A percentile compares a stretch with the other conserved stretches of the same genome.
These are phyloP conservation scores for Tamias sibiricus DNA, from an alignment of 2,113 vertebrate genomes.

Conservation along the genomic window DNA sequence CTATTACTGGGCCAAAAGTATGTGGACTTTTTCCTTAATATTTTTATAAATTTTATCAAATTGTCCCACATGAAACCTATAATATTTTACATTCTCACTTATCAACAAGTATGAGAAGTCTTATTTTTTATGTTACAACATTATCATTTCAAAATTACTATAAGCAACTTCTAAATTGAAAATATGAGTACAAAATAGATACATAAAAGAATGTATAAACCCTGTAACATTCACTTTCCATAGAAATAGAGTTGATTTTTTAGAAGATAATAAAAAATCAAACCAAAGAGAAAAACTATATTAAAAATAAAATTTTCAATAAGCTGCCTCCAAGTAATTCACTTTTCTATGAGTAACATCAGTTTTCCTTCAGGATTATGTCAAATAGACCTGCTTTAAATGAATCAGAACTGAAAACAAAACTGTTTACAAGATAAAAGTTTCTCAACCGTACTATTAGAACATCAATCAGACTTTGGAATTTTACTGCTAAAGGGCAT, in stretches of 20 bases:
- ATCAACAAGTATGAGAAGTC: not conserved
- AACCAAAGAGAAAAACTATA: not conserved
- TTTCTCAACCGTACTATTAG: conserved; percentile 5
- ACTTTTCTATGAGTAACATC: conserved; percentile 26
- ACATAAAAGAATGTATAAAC: not conserved
- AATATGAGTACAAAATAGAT: not conserved
- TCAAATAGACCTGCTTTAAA: conserved; percentile 25
- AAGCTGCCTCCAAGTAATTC: not conserved
- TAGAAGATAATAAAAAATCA: not conserved
- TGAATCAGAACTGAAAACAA: conserved; percentile 8
- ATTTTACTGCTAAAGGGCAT: not conserved
- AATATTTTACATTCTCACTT: not conserved
- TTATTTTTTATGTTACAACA: not conserved
- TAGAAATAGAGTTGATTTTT: not conserved
- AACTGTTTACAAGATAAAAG: conserved; percentile 51
- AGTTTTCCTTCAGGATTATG: conserved; percentile 49
- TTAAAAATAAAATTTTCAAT: not conserved
- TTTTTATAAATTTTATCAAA: not conserved
- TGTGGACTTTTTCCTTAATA: not conserved
- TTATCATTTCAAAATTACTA: not conserved
- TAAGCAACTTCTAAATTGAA: conserved; percentile 12
- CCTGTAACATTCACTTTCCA: not conserved
- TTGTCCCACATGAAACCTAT: not conserved
- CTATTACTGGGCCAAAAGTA: not conserved
- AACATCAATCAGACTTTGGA: not conserved